phyloP scores from a whole-genome alignment of 2,888 invertebrate genomes.

The Tipula confusa region DNA sequence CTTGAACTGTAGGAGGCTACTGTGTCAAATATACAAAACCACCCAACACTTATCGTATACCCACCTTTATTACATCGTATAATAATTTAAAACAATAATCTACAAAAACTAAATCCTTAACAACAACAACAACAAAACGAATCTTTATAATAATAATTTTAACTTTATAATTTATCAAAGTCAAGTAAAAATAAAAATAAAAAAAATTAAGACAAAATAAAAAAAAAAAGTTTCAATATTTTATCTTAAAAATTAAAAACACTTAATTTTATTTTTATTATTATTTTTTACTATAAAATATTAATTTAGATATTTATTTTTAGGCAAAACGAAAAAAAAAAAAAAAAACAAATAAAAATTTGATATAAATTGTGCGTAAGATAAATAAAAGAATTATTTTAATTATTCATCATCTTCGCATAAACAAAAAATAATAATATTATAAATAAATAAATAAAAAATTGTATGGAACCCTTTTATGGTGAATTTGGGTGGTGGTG shows the following conservation, averaged over 20 bases:
- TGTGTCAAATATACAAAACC: not conserved
- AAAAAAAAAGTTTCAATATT: not conserved
- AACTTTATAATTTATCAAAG: slow-evolving; percentile 16
- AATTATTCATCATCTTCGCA: not conserved
- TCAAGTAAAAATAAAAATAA: not conserved
- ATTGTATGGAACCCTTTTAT: not conserved
- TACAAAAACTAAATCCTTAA: not conserved
- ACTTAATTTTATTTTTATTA: slow-evolving; percentile 3
- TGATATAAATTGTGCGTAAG: not conserved
- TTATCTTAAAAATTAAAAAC: not conserved
- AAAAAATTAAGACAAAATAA: not conserved
- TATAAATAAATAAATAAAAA: not conserved
- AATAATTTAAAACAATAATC: not conserved
- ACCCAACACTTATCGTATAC: not conserved
- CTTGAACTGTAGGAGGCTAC: not conserved
- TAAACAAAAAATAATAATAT: not conserved
- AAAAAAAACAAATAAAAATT: no score
- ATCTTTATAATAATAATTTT: not conserved
- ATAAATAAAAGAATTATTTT: slow-evolving; percentile 3
- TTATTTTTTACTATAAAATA: not conserved
- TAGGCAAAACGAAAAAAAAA: not conserved
- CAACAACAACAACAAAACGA: not conserved
- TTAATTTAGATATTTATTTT: slow-evolving; percentile 9
- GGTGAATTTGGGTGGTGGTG: not conserved
- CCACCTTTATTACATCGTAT: not conserved